A percentile compares a stretch with the other conserved stretches of the same genome.
Evolutionary conservation across 2,888 invertebrate genomes (phyloP).

Genomic region (Chirona hameri): DNA sequence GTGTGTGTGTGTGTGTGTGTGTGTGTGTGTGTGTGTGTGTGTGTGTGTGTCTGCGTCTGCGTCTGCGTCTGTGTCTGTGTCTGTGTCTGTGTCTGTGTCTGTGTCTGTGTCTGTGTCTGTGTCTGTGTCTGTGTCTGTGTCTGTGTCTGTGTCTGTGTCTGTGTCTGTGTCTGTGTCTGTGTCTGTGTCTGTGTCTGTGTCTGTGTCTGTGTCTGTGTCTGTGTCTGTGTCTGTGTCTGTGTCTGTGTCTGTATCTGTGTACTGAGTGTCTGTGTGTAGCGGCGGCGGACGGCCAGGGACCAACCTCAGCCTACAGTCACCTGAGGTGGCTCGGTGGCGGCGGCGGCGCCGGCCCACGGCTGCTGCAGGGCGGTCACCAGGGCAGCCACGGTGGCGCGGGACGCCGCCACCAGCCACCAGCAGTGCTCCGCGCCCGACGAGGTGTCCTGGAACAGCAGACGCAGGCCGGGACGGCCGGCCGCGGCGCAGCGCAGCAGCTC

Average conservation of each 20-base stretch:
- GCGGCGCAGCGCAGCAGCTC: neutral
- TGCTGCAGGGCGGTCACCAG: slow-evolving; percentile 7
- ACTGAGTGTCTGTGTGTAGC: neutral
- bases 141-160: no score
- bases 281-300: neutral
- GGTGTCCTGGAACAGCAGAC: slow-evolving; percentile 22
- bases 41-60: neutral
- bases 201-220: neutral
- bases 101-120: neutral
- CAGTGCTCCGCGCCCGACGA: neutral
- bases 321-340: neutral
- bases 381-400: neutral
- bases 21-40: no score
- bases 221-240: neutral
- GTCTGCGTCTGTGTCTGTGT: neutral
- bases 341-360: neutral
- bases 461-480: neutral
- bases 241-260: neutral
- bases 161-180: no score
- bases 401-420: slow-evolving; percentile 1
- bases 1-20: no score
- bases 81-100: neutral
- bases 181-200: neutral
- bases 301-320: neutral
- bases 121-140: no score